Percentiles rank a stretch among this genome's conserved stretches.
Evolutionary conservation across 2,113 vertebrate genomes (phyloP).

Genomic region (Protobothrops flavoviridis): DNA sequence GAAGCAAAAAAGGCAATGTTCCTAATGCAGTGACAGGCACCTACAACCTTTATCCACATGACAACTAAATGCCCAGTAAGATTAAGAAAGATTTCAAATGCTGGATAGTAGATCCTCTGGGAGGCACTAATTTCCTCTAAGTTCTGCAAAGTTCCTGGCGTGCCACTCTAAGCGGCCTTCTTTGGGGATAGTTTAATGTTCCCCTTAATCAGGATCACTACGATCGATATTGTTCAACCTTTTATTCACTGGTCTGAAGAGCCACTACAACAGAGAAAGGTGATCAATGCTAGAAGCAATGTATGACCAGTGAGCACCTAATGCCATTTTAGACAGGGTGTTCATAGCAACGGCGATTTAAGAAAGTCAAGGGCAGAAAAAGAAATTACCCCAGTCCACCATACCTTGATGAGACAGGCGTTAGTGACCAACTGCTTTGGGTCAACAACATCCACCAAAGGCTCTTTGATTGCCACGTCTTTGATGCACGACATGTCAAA

Average conservation of each 20-base stretch:
- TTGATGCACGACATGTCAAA: slow-evolving; percentile 96
- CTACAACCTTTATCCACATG: neutral
- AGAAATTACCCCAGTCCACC: neutral
- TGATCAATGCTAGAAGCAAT: neutral
- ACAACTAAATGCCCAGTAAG: neutral
- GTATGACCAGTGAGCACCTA: neutral
- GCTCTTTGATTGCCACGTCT: slow-evolving; percentile 91
- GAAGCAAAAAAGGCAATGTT: neutral
- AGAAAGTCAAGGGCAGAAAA: neutral
- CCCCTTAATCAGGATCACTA: neutral
- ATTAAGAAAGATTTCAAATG: neutral
- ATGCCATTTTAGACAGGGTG: neutral
- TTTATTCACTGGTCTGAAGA: neutral
- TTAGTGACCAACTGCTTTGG: slow-evolving; percentile 91
- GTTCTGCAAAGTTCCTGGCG: neutral
- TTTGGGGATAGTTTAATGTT: neutral
- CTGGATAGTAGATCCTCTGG: neutral
- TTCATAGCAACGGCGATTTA: neutral
- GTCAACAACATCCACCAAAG: slow-evolving; percentile 89
- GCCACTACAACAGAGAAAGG: neutral
- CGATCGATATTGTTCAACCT: neutral
- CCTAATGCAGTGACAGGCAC: neutral
- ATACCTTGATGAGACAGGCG: slow-evolving; percentile 89
- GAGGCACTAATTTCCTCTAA: neutral
- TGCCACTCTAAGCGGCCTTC: neutral